These are phyloP conservation scores for Chaetura pelagica DNA, from an alignment of 2,113 vertebrate species.

Conservation along the genomic window DNA sequence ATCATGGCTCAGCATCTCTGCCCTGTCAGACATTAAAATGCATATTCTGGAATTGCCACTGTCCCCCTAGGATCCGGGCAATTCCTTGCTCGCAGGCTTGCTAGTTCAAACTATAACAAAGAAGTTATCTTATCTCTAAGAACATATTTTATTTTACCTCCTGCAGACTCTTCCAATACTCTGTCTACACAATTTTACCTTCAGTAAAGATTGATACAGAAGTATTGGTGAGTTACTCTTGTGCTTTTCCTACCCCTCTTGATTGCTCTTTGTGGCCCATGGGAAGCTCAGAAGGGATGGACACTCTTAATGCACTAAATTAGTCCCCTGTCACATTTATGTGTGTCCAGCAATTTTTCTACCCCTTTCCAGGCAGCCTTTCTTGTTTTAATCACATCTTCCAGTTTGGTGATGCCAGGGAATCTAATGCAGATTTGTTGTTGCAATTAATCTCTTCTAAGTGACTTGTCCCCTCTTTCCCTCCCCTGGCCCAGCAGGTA, in stretches of 20 bases:
- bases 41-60: background rate
- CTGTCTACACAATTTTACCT: background rate
- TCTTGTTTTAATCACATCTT: background rate
- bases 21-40: background rate
- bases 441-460: background rate
- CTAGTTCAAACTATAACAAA: background rate
- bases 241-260: background rate
- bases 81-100: background rate
- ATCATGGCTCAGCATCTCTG: background rate
- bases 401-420: background rate
- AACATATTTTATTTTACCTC: background rate
- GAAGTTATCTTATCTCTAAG: background rate
- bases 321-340: background rate
- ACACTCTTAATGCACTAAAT: background rate
- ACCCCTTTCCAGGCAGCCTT: background rate
- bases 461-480: background rate
- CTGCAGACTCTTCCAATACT: background rate
- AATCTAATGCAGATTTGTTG: background rate
- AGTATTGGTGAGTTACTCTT: background rate
- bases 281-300: background rate
- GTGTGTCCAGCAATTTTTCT: background rate
- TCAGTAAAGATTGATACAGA: background rate
- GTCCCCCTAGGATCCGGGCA: background rate
- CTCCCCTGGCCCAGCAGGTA: background rate
- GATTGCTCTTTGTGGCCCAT: fast-evolving